These are phyloP conservation scores for Venusia cambrica DNA, from an alignment of 2,888 invertebrate genomes.

Conservation along the genomic window DNA sequence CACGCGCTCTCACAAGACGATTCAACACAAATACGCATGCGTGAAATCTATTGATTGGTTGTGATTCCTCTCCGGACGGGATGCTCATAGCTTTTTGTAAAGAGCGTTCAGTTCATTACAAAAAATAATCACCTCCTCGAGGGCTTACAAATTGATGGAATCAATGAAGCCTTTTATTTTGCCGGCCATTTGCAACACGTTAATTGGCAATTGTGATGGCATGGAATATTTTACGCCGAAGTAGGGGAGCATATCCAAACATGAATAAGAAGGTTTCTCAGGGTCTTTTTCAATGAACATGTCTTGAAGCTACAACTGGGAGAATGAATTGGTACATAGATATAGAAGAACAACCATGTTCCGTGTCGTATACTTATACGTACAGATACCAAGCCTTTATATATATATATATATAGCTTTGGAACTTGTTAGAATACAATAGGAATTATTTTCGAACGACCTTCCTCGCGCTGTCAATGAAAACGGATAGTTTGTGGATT, in stretches of 20 bases:
- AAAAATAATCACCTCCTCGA: conserved; percentile 6
- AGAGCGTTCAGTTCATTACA: conserved; percentile 1
- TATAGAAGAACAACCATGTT: too few species aligned
- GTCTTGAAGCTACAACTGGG: too few species aligned
- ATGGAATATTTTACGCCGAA: too few species aligned
- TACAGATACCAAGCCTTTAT: too few species aligned
- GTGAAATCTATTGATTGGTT: conserved; percentile 70
- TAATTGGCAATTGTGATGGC: conserved; percentile 23
- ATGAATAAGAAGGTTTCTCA: too few species aligned
- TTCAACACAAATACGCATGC: conserved; percentile 67
- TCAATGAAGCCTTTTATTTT: conserved; percentile 30
- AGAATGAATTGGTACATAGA: too few species aligned
- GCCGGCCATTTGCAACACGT: background rate
- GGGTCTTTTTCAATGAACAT: too few species aligned
- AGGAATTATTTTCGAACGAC: too few species aligned
- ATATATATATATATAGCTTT: too few species aligned
- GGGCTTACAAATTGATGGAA: conserved; percentile 9
- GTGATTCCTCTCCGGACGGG: conserved; percentile 45
- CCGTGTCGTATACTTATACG: too few species aligned
- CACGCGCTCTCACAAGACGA: conserved; percentile 42
- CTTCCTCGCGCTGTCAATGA: background rate
- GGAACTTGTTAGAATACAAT: too few species aligned
- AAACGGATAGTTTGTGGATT: conserved; percentile 9
- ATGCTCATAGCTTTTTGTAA: conserved; percentile 25
- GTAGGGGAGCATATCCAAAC: too few species aligned